A percentile compares a stretch with the other conserved stretches of the same genome.
Conservation (phyloP, 2,888 invertebrate species). For the Cantharis flavilabris region DNA sequence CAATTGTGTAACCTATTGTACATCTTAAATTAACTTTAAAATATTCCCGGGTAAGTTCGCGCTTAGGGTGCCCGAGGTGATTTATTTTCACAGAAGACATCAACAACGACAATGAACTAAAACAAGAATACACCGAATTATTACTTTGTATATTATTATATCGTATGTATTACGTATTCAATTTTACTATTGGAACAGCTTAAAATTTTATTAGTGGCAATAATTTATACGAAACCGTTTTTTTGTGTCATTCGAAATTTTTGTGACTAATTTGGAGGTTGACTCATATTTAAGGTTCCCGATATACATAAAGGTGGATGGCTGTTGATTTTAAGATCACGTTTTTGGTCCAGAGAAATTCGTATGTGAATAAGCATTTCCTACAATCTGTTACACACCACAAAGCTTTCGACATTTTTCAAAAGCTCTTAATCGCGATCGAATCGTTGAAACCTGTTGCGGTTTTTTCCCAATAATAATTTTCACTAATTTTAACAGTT, state of each 20-base stretch:
- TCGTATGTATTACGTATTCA: conserved; percentile 5
- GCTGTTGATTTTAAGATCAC: conserved; percentile 1
- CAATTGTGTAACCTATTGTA: conserved; percentile 52
- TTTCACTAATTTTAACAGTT: background rate
- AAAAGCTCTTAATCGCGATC: conserved; percentile 56
- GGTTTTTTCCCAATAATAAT: conserved; percentile 40
- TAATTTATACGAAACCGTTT: background rate
- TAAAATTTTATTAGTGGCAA: background rate
- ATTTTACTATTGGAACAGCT: background rate
- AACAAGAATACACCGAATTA: conserved; percentile 21
- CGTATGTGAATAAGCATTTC: conserved; percentile 46
- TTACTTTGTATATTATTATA: conserved; percentile 17
- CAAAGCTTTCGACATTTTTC: conserved; percentile 53
- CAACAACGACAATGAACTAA: conserved; percentile 36
- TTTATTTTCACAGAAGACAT: conserved; percentile 43
- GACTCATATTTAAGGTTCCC: background rate
- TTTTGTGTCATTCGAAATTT: background rate
- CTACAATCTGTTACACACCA: conserved; percentile 53
- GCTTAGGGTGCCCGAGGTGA: conserved; percentile 42
- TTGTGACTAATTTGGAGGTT: background rate
- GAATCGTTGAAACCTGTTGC: conserved; percentile 57
- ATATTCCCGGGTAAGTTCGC: conserved; percentile 41
- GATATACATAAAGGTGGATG: background rate
- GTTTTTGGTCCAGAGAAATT: conserved; percentile 34
- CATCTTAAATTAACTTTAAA: conserved; percentile 50